A percentile compares a stretch with the other conserved stretches of the same genome.
Conservation (phyloP, 2,888 invertebrate species). For the Hemaris fuciformis region DNA sequence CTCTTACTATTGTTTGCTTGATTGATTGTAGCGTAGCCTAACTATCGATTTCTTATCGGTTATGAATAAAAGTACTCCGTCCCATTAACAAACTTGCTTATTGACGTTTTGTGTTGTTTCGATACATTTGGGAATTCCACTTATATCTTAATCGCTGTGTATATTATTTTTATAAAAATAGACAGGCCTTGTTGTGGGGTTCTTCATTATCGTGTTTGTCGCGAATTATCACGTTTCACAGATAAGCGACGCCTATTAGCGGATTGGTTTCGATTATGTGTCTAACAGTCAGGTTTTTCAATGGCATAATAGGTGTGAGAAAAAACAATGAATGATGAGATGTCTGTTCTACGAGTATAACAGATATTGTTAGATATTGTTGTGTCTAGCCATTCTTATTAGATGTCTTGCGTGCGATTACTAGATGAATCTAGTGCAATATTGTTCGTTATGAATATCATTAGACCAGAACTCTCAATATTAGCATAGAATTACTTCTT, state of each 20-base stretch:
- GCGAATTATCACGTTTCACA: slow-evolving; percentile 7
- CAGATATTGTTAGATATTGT: too few relatives aligned
- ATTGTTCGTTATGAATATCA: background rate
- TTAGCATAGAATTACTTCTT: too few relatives aligned
- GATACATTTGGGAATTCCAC: background rate
- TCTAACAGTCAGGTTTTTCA: background rate
- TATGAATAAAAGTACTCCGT: slow-evolving; percentile 10
- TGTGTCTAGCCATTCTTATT: background rate
- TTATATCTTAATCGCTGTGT: background rate
- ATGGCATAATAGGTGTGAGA: background rate
- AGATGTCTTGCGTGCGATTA: too few relatives aligned
- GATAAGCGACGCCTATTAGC: slow-evolving; percentile 14
- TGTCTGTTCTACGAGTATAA: too few relatives aligned
- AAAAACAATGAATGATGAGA: background rate
- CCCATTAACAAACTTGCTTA: background rate
- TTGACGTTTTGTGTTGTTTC: background rate
- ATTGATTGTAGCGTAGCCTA: slow-evolving; percentile 19
- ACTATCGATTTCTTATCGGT: slow-evolving; percentile 15
- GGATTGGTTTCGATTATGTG: slow-evolving; percentile 6
- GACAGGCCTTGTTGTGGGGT: background rate
- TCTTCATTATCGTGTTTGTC: slow-evolving; percentile 6
- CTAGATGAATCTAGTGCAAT: too few relatives aligned
- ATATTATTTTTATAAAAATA: background rate
- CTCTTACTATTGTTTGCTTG: slow-evolving; percentile 40
- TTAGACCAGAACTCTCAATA: background rate